Conservation (phyloP, 2,113 vertebrate species). For the Datnioides undecimradiatus region DNA sequence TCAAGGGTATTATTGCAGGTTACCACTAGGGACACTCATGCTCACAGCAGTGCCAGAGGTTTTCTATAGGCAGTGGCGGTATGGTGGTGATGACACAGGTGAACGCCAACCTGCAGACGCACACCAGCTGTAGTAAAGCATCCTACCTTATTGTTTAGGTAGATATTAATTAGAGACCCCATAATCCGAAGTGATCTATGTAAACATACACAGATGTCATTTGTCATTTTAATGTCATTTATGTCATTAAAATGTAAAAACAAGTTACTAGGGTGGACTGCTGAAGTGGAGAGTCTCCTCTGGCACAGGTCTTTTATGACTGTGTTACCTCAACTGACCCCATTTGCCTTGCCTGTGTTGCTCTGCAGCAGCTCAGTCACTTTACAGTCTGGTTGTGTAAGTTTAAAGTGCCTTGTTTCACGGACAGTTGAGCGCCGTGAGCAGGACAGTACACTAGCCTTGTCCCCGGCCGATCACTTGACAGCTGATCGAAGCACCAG, state of each 20-base stretch:
- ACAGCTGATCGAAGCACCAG: too few species aligned
- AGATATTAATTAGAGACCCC: background rate
- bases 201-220: too few species aligned
- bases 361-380: background rate
- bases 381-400: conserved; percentile 12
- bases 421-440: background rate
- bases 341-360: background rate
- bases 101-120: background rate
- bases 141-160: background rate
- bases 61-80: background rate
- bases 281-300: background rate
- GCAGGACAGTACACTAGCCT: too few species aligned
- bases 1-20: conserved; percentile 74
- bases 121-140: background rate
- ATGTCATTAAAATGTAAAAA: background rate
- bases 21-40: conserved; percentile 26
- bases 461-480: background rate
- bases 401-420: background rate
- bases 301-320: background rate
- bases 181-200: background rate
- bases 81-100: background rate
- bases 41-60: background rate
- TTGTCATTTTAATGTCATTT: too few species aligned
- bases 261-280: background rate
- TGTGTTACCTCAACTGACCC: conserved; percentile 2